Percentiles rank a stretch among this genome's conserved stretches.
Conservation (phyloP, 2,113 vertebrate species). For the Microcebus tavaratra region DNA sequence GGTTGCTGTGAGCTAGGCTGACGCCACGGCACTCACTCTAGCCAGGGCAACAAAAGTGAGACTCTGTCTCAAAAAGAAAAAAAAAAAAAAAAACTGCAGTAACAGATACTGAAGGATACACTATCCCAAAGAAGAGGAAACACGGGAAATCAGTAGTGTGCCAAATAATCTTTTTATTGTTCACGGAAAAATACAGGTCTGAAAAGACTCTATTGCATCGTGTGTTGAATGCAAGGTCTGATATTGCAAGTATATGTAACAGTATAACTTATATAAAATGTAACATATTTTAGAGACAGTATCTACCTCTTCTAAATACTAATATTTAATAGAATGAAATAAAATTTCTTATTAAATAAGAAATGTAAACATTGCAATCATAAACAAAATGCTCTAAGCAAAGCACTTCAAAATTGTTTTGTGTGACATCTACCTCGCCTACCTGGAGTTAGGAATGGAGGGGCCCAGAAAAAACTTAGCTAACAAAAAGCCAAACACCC, state of each 20-base stretch:
- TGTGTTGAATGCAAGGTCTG: neutral
- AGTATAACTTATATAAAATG: conserved; percentile 25
- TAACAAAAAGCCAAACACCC: neutral
- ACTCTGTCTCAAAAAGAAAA: no score
- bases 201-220: neutral
- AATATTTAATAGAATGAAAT: conserved; percentile 27
- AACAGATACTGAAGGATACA: neutral
- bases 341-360: neutral
- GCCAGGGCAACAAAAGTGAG: no score
- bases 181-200: conserved; percentile 47
- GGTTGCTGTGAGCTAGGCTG: no score
- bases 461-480: neutral
- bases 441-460: neutral
- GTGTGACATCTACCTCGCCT: neutral
- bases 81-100: neutral
- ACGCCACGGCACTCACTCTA: no score
- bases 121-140: conserved; percentile 46
- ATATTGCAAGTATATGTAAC: neutral
- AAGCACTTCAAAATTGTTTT: conserved; percentile 23
- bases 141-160: neutral
- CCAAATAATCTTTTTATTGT: conserved; percentile 69
- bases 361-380: conserved; percentile 24
- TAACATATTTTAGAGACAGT: neutral
- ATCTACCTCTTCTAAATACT: conserved; percentile 17
- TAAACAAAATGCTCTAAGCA: conserved; percentile 41